Base-by-base conservation (phyloP, 2,888 invertebrate species). In the Stramonita haemastoma region DNA sequence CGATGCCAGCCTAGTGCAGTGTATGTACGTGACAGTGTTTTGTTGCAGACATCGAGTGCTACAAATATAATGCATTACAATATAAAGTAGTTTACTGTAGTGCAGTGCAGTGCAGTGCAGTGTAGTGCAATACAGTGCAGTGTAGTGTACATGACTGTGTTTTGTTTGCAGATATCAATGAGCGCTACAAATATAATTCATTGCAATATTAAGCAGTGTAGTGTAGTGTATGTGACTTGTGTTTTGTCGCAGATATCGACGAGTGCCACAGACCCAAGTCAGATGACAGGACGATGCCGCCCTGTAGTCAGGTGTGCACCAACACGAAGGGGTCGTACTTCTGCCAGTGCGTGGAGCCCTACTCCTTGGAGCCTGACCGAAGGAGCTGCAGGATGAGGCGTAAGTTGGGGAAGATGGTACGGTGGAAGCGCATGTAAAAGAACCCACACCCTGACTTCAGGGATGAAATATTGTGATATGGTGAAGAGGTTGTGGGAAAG, bases 261-360 rank as follows among this genome's bases (percentile, higher is more conserved):
- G 60, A 86, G 60, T 66, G 66, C 60, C 8, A 17, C 86, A n/a
- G 56, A 15, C 32, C 22, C 36, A 46, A 46, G 46, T 46, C 46
- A 8, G 4, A 46, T 8, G 13, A 46, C 81, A 22, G 36, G 29
- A 26, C 15, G 26, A 8, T 19, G 81, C 81, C 81, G 8, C 8
- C 46, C 22, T 83, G 81, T 36, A 46, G 81, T 15, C 81, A 83
- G 46, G 22, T 22, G 81, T 83, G 81, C 81, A 83, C 29, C 81
- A 83, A 83, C 46, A 83, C 81, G 11, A 6, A 13, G 8, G 81
- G 81, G 46, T 83, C 81, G 8, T 83, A 46, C 46, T 11, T 26
- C 81, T 83, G 81, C 2, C 8, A 4, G 22, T 83, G 81, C 46
- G 15, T 5, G 26, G 46, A 46, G 1, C 22, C 26, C 22, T 83